These are phyloP conservation scores for Lepidothrix coronata DNA, from an alignment of 2,113 vertebrate genomes.

Conservation along the genomic window DNA sequence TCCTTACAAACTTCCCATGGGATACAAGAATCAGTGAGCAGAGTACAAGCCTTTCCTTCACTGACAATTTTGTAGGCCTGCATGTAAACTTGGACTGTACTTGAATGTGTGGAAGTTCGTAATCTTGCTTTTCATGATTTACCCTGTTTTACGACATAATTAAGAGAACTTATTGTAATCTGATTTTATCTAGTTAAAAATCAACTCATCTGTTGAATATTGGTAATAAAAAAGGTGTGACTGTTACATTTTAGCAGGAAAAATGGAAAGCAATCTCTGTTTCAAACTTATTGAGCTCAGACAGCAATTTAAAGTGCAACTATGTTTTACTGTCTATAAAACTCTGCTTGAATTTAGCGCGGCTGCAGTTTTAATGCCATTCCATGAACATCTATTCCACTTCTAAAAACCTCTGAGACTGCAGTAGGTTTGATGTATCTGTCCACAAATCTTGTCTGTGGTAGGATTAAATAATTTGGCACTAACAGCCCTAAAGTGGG, in stretches of 20 bases:
- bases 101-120: neutral
- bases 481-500: neutral
- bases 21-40: neutral
- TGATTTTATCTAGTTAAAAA: slow-evolving; percentile 40
- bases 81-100: neutral
- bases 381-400: neutral
- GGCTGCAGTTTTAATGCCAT: slow-evolving; percentile 29
- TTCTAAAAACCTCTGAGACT: neutral
- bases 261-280: slow-evolving; percentile 28
- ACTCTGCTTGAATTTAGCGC: neutral
- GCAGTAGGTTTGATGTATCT: neutral
- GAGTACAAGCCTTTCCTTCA: neutral
- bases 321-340: slow-evolving; percentile 38
- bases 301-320: slow-evolving; percentile 38
- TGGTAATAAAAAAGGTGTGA: slow-evolving; percentile 35
- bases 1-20: neutral
- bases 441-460: neutral
- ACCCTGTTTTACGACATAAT: slow-evolving; percentile 1
- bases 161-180: slow-evolving; percentile 20
- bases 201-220: slow-evolving; percentile 27
- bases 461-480: neutral
- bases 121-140: slow-evolving; percentile 22
- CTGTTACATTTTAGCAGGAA: slow-evolving; percentile 31
- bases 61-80: neutral
- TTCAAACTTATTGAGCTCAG: slow-evolving; percentile 34